phyloP scores from a whole-genome alignment of 2,797 vertebrate species.

The Setipinna tenuifilis region DNA sequence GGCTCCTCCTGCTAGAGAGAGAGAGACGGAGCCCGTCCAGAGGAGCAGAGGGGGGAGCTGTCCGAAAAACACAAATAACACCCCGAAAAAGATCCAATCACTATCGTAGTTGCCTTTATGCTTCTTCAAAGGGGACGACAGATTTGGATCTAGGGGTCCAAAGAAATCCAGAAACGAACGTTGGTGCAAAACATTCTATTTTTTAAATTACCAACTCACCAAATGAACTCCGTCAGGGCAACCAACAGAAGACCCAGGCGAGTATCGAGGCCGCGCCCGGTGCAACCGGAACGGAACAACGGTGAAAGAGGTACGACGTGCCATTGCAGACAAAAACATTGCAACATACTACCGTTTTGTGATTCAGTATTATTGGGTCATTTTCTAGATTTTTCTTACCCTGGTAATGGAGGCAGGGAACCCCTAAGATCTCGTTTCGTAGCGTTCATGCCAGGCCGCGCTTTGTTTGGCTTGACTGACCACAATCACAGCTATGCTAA shows the following conservation, averaged over 20 bases:
- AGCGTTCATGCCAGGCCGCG: constrained; percentile 83
- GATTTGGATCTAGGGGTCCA: constrained; percentile 32
- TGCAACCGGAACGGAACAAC: constrained; percentile 97
- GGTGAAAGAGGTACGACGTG: constrained; percentile 88
- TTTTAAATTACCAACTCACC: constrained; percentile 73
- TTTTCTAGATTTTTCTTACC: constrained; percentile 32
- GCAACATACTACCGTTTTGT: neutral
- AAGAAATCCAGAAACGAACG: constrained; percentile 61
- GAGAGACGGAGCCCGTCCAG: constrained; percentile 79
- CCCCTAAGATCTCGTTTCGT: constrained; percentile 76
- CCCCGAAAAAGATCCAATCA: constrained; percentile 15
- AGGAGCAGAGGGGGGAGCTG: constrained; percentile 75
- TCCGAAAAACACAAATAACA: constrained; percentile 60
- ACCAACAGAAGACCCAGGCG: constrained; percentile 99
- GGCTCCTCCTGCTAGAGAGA: constrained; percentile 96
- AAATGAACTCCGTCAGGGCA: constrained; percentile 99
- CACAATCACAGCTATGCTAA: constrained; percentile 32
- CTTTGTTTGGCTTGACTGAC: constrained; percentile 90
- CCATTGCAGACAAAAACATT: neutral
- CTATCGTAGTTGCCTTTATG: constrained; percentile 45
- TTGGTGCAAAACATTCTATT: constrained; percentile 71
- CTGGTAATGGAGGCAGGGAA: constrained; percentile 70
- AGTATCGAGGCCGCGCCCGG: constrained; percentile 99
- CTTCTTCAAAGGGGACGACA: constrained; percentile 25
- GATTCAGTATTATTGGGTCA: neutral